A percentile compares a stretch with the other conserved stretches of the same genome.
Conservation (phyloP, 2,888 invertebrate species). For the Mesochorus sp. region DNA sequence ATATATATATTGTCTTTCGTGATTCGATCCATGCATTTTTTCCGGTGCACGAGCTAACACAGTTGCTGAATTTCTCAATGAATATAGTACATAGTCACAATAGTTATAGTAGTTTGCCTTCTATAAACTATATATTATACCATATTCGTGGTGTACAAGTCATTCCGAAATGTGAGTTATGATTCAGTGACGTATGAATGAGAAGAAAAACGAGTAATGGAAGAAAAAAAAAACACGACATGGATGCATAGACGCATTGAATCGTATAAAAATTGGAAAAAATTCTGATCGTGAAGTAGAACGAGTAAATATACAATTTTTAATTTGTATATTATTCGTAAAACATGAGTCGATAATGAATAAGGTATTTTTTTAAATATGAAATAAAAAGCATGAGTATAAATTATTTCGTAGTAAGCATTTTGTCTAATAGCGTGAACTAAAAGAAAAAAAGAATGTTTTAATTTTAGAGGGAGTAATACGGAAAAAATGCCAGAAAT, state of each 20-base stretch:
- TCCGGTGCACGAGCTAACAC: constrained; percentile 77
- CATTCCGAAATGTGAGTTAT: constrained; percentile 59
- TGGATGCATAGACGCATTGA: neutral
- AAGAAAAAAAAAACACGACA: neutral
- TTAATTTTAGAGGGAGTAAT: too few relatives aligned
- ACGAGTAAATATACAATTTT: constrained; percentile 24
- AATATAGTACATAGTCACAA: constrained; percentile 46
- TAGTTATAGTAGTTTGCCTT: constrained; percentile 25
- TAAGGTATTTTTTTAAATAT: neutral
- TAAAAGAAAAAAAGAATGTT: neutral
- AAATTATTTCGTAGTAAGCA: neutral
- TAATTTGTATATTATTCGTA: neutral
- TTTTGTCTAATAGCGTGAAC: neutral
- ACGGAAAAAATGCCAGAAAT: neutral
- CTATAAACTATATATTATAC: constrained; percentile 34
- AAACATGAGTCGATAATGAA: neutral
- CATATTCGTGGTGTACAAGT: constrained; percentile 52
- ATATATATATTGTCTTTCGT: constrained; percentile 60
- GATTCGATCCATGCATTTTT: constrained; percentile 69
- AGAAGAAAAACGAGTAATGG: constrained; percentile 11
- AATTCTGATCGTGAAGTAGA: constrained; percentile 8
- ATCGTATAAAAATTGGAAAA: neutral
- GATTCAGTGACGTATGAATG: constrained; percentile 52
- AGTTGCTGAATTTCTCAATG: constrained; percentile 48
- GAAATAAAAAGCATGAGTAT: neutral